Evolutionary conservation across 2,888 invertebrate species (phyloP), one percentile per base, ranked within the genome.

Genomic region (Cataglyphis rosenhaueri): DNA sequence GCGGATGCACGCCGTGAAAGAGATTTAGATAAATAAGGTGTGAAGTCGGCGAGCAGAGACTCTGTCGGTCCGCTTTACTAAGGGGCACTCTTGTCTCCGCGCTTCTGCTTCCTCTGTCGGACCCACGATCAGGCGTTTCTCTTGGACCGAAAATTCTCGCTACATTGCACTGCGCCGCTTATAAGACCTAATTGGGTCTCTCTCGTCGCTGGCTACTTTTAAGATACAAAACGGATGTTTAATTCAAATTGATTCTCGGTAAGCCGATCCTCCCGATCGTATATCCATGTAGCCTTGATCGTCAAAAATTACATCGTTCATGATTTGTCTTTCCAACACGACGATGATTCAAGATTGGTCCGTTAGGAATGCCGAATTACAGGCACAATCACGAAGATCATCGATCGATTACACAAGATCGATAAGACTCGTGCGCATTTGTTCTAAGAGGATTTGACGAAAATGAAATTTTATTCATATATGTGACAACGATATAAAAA

Each of bases 21-120:
- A 91, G 89, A 88, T 88, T 85, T 84, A 87, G 91, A 90, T 91
- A 91, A 91, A 90, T 91, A 89, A 91, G 87, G 90, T 88, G 91
- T 83, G 89, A 91, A 91, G 85, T 84, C 68, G 70, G 83, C 74
- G 74, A 81, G 82, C 57, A n/a, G 52, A 82, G 44, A 81, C n/a
- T 44, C 29, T 38, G 68, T 62, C 61, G 83, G 44, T 38, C n/a
- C n/a, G 65, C 21, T 71, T 52, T 44, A 29, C 81, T 29, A 78
- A 85, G 76, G 64, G 57, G 57, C 62, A 38, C 52, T 68, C 73
- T 59, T 59, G 65, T 66, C 65, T 61, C 59, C 35, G 41, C 12
- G 29, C 61, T 75, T 76, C 35, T 21, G 41, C 57, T 61, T 52
- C 25, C 71, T 66, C 52, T 52, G 48, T n/a, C 57, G 21, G 55